These are phyloP conservation scores for Philotrypesis tridentata DNA, from an alignment of 1,140 invertebrate species.

Conservation along the genomic window DNA sequence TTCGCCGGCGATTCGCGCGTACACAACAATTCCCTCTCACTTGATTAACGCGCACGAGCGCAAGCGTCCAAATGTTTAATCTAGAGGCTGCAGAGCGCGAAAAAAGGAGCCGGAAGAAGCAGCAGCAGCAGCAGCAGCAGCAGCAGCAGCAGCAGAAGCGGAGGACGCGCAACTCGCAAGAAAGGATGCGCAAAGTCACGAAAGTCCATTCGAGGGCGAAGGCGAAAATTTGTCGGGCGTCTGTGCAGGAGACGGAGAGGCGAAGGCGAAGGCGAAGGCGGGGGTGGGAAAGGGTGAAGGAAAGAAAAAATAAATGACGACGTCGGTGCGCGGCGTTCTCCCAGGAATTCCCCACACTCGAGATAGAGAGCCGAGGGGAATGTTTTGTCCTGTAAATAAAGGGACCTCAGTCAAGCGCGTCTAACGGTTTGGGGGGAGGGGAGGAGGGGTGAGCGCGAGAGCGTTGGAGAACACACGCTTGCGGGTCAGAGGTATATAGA, in stretches of 20 bases:
- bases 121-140: background rate
- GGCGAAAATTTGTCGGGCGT: background rate
- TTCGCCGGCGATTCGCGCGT: background rate
- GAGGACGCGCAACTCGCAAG: background rate
- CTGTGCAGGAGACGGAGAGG: background rate
- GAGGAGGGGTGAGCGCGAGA: background rate
- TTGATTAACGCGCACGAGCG: background rate
- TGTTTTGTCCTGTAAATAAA: slow-evolving; percentile 44
- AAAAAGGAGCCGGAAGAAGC: background rate
- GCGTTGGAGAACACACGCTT: background rate
- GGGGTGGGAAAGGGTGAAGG: background rate
- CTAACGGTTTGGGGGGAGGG: slow-evolving; percentile 13
- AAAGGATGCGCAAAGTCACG: background rate
- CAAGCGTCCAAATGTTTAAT: background rate
- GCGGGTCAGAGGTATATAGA: background rate
- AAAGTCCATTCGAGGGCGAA: background rate
- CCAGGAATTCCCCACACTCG: slow-evolving; percentile 27
- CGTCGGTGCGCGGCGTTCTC: background rate
- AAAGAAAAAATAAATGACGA: slow-evolving; percentile 5
- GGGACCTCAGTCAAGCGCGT: slow-evolving; percentile 31
- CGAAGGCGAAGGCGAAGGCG: background rate
- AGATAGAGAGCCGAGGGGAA: background rate
- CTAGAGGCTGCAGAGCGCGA: background rate
- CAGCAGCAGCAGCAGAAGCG: background rate
- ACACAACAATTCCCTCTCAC: background rate